Conservation (phyloP, 1,140 invertebrate species). For the Listronotus bonariensis region DNA sequence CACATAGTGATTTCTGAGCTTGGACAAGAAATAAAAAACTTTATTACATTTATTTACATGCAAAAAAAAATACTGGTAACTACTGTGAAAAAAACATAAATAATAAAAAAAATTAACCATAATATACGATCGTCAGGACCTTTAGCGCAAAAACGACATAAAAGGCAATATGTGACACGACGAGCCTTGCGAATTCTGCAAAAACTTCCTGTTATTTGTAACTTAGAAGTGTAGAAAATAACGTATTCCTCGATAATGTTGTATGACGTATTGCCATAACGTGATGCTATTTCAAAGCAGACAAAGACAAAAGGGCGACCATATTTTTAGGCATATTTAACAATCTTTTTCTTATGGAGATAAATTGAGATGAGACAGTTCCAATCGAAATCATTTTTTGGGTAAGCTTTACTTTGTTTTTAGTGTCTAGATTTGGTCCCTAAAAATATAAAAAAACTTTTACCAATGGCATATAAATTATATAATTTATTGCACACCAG, state of each 20-base stretch:
- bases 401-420: no score
- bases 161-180: slow-evolving; percentile 12
- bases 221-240: slow-evolving; percentile 11
- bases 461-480: no score
- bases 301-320: slow-evolving; percentile 8
- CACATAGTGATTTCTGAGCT: no score
- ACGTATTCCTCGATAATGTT: slow-evolving; percentile 16
- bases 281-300: slow-evolving; percentile 4
- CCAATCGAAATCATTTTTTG: background rate
- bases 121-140: no score
- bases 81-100: no score
- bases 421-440: no score
- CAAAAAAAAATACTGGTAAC: no score
- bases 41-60: no score
- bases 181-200: slow-evolving; percentile 7
- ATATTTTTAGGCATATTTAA: slow-evolving; percentile 17
- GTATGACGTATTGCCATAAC: slow-evolving; percentile 2
- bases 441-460: no score
- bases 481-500: no score
- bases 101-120: no score
- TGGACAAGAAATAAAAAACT: no score
- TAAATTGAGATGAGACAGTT: slow-evolving; percentile 3
- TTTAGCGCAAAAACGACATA: background rate
- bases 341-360: slow-evolving; percentile 15
- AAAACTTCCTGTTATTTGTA: slow-evolving; percentile 16